Conservation (phyloP, 2,113 vertebrate genomes). For the Amblyornis subalaris region DNA sequence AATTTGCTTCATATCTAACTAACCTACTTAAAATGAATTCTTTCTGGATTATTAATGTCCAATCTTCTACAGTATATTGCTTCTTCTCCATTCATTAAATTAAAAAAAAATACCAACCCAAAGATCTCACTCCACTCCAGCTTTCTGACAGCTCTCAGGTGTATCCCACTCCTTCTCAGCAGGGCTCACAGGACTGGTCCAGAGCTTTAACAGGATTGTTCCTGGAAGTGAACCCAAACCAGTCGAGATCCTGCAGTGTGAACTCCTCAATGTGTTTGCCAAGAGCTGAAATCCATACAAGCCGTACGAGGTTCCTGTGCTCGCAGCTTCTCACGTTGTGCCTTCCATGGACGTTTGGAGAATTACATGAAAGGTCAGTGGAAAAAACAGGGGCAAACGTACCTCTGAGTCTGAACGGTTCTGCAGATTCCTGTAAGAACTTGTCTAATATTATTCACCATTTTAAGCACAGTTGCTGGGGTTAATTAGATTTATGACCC, state of each 20-base stretch:
- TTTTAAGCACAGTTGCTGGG: slow-evolving; percentile 62
- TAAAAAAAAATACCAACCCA: neutral
- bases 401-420: neutral
- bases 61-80: neutral
- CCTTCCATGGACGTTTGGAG: neutral
- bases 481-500: slow-evolving; percentile 80
- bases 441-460: slow-evolving; percentile 35
- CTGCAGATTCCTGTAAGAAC: slow-evolving; percentile 28
- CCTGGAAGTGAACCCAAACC: neutral
- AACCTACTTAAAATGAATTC: neutral
- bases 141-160: neutral
- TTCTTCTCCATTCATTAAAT: neutral
- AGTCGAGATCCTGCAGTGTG: neutral
- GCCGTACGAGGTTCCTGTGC: neutral
- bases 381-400: neutral
- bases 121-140: neutral
- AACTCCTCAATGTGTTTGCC: neutral
- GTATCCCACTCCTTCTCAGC: neutral
- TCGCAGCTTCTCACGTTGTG: neutral
- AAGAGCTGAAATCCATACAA: neutral
- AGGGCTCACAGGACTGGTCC: neutral
- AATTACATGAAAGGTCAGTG: slow-evolving; percentile 55
- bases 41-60: neutral
- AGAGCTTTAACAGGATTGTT: neutral
- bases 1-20: neutral